Conservation (phyloP, 2,797 vertebrate species). For the Brachyrhaphis roseni region DNA sequence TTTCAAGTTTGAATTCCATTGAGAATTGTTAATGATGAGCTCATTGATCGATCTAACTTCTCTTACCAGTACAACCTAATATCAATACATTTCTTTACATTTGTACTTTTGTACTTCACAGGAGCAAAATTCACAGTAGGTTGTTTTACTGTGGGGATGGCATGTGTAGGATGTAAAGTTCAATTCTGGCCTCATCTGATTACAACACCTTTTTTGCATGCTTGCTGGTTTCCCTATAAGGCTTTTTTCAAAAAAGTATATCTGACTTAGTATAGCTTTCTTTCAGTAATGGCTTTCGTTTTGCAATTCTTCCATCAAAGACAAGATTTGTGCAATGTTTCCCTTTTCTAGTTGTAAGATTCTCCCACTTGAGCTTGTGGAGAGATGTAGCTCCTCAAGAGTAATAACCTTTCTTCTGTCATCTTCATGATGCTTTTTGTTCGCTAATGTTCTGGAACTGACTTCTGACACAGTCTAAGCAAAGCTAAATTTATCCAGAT, state of each 20-base stretch:
- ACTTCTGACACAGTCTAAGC: background rate
- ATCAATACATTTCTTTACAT: background rate
- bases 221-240: background rate
- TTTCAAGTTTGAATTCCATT: background rate
- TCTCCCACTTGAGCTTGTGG: background rate
- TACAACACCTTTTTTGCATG: background rate
- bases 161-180: background rate
- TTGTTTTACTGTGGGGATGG: background rate
- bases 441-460: background rate
- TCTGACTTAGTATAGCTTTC: background rate
- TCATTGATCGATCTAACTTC: background rate
- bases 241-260: background rate
- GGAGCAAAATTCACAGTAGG: background rate
- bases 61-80: background rate
- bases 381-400: background rate
- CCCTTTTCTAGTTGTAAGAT: background rate
- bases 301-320: background rate
- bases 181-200: background rate
- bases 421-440: background rate
- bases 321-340: background rate
- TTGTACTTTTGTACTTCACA: background rate
- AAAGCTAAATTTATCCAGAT: background rate
- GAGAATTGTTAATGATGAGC: background rate
- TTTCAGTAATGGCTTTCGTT: background rate
- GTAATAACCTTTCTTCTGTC: background rate